Percentiles rank a stretch among this genome's conserved stretches.
Evolutionary conservation across 2,888 invertebrate genomes (phyloP).

Genomic region (Tenodera sinensis): DNA sequence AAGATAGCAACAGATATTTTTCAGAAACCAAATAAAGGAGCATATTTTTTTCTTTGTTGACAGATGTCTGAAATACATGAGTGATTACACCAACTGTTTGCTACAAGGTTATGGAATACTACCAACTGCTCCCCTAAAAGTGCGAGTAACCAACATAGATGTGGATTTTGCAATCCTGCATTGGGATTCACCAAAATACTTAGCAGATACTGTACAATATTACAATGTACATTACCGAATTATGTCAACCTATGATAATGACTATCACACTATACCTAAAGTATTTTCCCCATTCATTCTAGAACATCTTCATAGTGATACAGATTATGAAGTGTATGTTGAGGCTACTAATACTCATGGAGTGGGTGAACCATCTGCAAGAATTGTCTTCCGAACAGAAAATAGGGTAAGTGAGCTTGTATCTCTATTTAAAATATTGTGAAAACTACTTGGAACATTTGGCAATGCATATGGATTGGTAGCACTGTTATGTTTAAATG

Average conservation of each 20-base stretch:
- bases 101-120: conserved; percentile 81
- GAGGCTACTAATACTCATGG: conserved; percentile 78
- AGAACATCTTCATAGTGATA: conserved; percentile 68
- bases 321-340: conserved; percentile 76
- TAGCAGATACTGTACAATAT: conserved; percentile 65
- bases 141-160: conserved; percentile 70
- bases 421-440: too few species aligned
- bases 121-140: conserved; percentile 65
- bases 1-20: too few species aligned
- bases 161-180: conserved; percentile 73
- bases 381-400: conserved; percentile 72
- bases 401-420: conserved; percentile 52
- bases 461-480: too few species aligned
- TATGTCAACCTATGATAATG: conserved; percentile 42
- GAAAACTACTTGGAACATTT: too few species aligned
- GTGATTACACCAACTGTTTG: conserved; percentile 75
- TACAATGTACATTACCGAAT: conserved; percentile 49
- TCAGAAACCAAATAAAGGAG: too few species aligned
- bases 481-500: too few species aligned
- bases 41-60: conserved; percentile 24
- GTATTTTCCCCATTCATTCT: conserved; percentile 70
- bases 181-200: conserved; percentile 68
- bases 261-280: conserved; percentile 42
- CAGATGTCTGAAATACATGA: conserved; percentile 77
- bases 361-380: conserved; percentile 68